Percentiles rank a stretch among this genome's conserved stretches.
Conservation (phyloP, 2,797 vertebrate genomes). For the Channallabes apus region DNA sequence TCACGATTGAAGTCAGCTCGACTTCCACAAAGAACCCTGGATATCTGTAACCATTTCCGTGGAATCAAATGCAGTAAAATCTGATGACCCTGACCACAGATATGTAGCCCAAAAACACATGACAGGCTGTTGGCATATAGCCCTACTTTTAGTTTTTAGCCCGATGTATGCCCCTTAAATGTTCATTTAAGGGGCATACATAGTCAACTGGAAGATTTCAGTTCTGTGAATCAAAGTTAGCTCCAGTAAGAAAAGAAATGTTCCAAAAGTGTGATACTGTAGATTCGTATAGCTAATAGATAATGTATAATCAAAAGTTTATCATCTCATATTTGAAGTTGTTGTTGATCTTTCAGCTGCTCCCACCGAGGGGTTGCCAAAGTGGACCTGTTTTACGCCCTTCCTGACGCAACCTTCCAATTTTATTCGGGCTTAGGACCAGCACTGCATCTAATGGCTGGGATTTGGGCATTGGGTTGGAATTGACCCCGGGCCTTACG, state of each 20-base stretch:
- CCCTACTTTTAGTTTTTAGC: not conserved
- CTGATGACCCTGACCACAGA: conserved; percentile 11
- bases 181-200: not conserved
- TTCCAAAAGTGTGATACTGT: not conserved
- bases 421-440: no score
- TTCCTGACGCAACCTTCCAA: no score
- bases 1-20: conserved; percentile 24
- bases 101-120: conserved; percentile 12
- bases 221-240: conserved; percentile 3
- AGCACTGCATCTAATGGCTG: no score
- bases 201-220: not conserved
- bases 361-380: no score
- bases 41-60: conserved; percentile 25
- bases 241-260: not conserved
- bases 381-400: no score
- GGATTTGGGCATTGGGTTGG: no score
- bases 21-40: conserved; percentile 20
- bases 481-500: no score
- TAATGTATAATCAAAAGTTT: not conserved
- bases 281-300: not conserved
- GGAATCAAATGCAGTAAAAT: conserved; percentile 9
- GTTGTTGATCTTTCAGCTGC: no score
- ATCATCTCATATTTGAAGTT: not conserved
- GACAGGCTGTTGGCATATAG: not conserved
- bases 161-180: not conserved